These are phyloP conservation scores for Drosophila greeni DNA, from an alignment of 2,888 invertebrate species.

Conservation along the genomic window DNA sequence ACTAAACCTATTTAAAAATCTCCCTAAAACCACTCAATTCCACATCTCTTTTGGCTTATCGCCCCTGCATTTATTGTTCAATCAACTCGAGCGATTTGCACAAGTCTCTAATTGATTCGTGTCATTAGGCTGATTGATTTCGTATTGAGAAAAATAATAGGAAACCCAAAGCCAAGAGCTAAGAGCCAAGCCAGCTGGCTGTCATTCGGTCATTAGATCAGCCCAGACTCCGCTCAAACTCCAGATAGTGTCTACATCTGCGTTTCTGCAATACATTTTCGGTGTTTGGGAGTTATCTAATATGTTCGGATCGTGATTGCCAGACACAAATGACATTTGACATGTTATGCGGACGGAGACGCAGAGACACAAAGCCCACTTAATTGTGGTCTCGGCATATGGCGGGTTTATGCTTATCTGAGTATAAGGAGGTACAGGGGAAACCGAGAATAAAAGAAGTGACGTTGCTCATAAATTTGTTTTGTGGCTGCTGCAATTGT, in stretches of 20 bases:
- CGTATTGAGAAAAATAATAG: slow-evolving; percentile 32
- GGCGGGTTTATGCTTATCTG: slow-evolving; percentile 50
- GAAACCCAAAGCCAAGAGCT: slow-evolving; percentile 36
- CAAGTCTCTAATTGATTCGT: slow-evolving; percentile 55
- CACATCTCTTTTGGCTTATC: neutral
- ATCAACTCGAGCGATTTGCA: slow-evolving; percentile 22
- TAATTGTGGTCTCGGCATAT: slow-evolving; percentile 45
- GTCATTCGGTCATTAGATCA: slow-evolving; percentile 29
- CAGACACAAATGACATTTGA: slow-evolving; percentile 73
- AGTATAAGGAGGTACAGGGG: neutral
- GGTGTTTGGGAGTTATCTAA: slow-evolving; percentile 56
- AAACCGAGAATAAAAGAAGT: slow-evolving; percentile 43
- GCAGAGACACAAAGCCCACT: slow-evolving; percentile 43
- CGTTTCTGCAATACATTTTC: slow-evolving; percentile 18
- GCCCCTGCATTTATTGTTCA: neutral
- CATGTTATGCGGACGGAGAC: slow-evolving; percentile 62
- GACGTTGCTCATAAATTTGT: slow-evolving; percentile 61
- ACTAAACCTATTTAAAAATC: neutral
- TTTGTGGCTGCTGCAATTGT: slow-evolving; percentile 60
- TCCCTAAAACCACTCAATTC: no score
- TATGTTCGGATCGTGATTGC: slow-evolving; percentile 67
- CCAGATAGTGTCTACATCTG: neutral
- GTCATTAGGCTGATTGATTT: slow-evolving; percentile 64
- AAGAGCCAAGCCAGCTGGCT: slow-evolving; percentile 50
- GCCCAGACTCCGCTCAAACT: slow-evolving; percentile 28